Conservation (phyloP, 2,797 vertebrate genomes). For the Trichosurus vulpecula region DNA sequence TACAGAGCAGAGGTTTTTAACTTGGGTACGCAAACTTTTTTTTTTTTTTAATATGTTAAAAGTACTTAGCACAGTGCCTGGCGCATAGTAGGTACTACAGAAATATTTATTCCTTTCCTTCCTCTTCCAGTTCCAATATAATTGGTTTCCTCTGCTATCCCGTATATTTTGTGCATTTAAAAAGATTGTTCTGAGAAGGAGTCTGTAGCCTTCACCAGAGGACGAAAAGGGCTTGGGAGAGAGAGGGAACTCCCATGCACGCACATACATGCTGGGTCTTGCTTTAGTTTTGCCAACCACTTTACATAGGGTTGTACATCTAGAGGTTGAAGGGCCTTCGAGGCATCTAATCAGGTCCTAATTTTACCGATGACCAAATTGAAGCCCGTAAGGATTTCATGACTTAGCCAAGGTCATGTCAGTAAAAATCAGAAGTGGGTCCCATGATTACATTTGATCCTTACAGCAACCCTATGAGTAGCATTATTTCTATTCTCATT, state of each 20-base stretch:
- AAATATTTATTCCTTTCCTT: neutral
- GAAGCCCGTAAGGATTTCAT: neutral
- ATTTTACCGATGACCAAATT: neutral
- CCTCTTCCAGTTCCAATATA: neutral
- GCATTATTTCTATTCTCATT: neutral
- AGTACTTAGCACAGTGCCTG: neutral
- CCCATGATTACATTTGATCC: neutral
- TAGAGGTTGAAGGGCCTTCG: neutral
- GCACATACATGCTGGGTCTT: no score
- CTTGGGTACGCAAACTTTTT: neutral
- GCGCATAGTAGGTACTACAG: neutral
- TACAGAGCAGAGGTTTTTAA: neutral
- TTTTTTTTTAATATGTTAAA: neutral
- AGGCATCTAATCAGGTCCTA: neutral
- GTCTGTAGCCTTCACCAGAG: neutral
- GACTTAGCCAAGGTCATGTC: neutral
- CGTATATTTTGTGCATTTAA: neutral
- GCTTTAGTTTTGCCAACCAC: neutral
- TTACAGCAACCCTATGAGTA: neutral
- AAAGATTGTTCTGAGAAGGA: neutral
- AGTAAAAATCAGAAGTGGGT: neutral
- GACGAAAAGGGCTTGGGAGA: neutral
- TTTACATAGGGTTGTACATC: neutral
- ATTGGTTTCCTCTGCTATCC: neutral
- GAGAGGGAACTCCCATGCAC: neutral